Base-by-base conservation (phyloP, 2,113 vertebrate species). In the Sphaerodactylus townsendi region DNA sequence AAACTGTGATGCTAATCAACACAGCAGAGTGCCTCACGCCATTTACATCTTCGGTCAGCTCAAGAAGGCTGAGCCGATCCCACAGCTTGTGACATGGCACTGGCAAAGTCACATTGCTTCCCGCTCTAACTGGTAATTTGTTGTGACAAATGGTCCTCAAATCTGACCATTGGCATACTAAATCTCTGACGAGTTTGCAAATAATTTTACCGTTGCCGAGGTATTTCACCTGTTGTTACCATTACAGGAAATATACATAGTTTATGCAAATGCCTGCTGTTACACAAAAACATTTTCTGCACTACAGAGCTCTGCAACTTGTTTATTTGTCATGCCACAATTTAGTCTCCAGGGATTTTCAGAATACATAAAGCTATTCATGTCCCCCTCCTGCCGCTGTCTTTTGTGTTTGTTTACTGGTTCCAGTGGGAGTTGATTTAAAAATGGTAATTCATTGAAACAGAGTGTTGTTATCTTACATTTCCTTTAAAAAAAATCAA, bases 251-350 rank as follows among this genome's bases (percentile, higher is more conserved):
- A 56, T 75, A 53, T 5, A 56, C 74, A 53, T n/a, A 39, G 39
- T 77, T 69, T 71, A 71, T 76, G 50, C n/a, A 77, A 82, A 71
- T 41, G 0, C 28, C 33, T 48, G 0, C 64, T 44, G 10, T 33
- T 82, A 64, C 37, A 39, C 19, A 46, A 62, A 77, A 68, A 48
- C 9, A 10, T 48, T 35, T 81, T 69, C 39, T 4, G 3, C 62
- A 4, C 41, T 35, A 82, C 44, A 65, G 7, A 70, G 77, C 28
- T 33, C 66, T 39, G 33, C 41, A 71, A 39, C 72, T 62, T 70
- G 64, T 46, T 77, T 86, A 64, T 71, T 65, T 72, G 39, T 81
- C 50, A 64, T 77, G 25, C 66, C 71, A 37, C 65, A 82, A 64
- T 77, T 77, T 39, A 30, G 10, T 72, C 73, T 72, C 85, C 46